Evolutionary conservation across 2,113 vertebrate genomes (phyloP).

Genomic region (Halichoerus grypus): DNA sequence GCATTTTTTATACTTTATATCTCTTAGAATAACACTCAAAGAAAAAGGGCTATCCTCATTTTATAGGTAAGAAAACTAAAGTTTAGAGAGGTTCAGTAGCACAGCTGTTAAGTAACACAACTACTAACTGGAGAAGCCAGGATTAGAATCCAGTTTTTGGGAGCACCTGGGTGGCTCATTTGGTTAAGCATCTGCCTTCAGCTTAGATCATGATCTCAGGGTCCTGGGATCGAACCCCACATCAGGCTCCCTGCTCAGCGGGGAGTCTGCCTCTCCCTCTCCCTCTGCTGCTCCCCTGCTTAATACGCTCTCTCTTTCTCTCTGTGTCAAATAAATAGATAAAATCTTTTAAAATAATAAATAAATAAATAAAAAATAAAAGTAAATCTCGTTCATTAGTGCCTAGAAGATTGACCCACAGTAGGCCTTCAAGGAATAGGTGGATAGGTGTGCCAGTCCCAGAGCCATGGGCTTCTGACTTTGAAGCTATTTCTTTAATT

Average conservation of each 20-base stretch:
- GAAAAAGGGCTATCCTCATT: background rate
- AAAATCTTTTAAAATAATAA: background rate
- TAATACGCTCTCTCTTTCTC: background rate
- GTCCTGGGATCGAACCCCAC: background rate
- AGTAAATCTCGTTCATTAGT: background rate
- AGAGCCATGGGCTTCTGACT: background rate
- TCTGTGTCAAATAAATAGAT: background rate
- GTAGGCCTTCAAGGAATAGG: background rate
- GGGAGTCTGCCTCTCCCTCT: background rate
- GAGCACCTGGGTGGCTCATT: background rate
- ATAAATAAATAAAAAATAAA: background rate
- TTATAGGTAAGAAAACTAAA: slow-evolving; percentile 3
- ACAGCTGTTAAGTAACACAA: background rate
- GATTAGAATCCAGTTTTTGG: background rate
- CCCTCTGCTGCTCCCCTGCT: background rate
- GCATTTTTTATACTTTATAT: background rate
- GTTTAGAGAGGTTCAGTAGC: background rate
- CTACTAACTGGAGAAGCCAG: background rate
- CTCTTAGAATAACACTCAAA: background rate
- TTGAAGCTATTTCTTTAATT: background rate
- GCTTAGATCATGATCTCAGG: background rate
- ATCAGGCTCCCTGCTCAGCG: background rate
- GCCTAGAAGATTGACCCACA: no score
- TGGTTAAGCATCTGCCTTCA: background rate
- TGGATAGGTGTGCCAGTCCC: no score